Conservation (phyloP, 2,797 vertebrate species). For the Myotis daubentonii region DNA sequence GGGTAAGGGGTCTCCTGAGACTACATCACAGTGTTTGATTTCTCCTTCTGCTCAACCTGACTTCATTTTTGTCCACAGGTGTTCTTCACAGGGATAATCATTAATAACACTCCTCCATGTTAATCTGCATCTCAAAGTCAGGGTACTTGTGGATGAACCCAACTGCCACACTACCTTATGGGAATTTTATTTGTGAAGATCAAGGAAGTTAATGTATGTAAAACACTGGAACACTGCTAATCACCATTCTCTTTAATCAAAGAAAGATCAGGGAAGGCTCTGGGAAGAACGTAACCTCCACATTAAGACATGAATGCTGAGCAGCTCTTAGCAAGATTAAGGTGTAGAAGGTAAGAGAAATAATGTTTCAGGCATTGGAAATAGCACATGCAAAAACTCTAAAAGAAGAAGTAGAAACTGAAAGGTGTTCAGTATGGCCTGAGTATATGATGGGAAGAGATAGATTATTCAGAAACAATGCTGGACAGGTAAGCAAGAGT, state of each 20-base stretch:
- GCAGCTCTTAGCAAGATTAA: background rate
- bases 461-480: background rate
- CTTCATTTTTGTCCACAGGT: background rate
- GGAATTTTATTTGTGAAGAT: background rate
- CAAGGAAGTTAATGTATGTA: background rate
- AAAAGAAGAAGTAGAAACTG: background rate
- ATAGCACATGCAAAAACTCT: background rate
- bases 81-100: background rate
- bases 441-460: background rate
- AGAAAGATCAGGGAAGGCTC: background rate
- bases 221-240: background rate
- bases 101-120: background rate
- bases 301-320: background rate
- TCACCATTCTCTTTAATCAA: background rate
- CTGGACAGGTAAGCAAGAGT: background rate
- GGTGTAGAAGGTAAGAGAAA: background rate
- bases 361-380: background rate
- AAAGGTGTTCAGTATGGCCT: background rate
- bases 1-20: background rate
- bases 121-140: background rate
- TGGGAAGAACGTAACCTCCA: background rate
- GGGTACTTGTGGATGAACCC: background rate
- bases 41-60: background rate
- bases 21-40: background rate
- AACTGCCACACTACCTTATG: background rate